Base-by-base conservation (phyloP, 2,113 vertebrate genomes). In the Bambusicola thoracicus region DNA sequence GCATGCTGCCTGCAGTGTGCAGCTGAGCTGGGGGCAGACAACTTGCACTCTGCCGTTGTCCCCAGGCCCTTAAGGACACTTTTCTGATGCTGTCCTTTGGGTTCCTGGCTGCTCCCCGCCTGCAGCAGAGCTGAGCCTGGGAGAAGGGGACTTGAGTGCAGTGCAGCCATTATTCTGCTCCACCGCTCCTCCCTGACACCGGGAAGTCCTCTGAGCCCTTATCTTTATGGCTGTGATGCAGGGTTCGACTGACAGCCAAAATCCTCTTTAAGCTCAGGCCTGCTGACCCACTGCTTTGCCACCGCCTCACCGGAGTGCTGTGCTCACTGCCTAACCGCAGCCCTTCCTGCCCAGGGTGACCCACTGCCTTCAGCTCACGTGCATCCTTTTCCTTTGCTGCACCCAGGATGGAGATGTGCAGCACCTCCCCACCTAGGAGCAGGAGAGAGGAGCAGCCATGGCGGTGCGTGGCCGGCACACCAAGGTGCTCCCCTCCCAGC, bases 401-500 rank as follows among this genome's bases (percentile, higher is more conserved):
- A 8, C 66, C 24, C 43, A 69, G 86, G 25, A 62, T 89, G 85
- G 48, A 38, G 84, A 10, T 44, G 85, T 29, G 43, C 12, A 38
- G 69, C 89, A 82, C 38, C 36, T 65, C 21, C 65, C 63, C 16
- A n/a, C 44, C 49, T 86, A 40, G 21, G 51, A 44, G 19, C 36
- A 48, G 17, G 34, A 92, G 89, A 11, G 46, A 75, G 19, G 9
- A 58, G 55, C 18, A 41, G 32, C 79, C 69, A 79, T 94, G 81
- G 88, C 94, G 0, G 4, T 4, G 4, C 16, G 46, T 1, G 88
- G 80, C 46, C 59, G 21, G 4, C 14, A 25, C 2, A 6, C 29
- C 40, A 65, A 87, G 49, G 96, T 96, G 81, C 95, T 96, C 46
- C 72, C 95, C 30, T 87, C 44, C 0, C 67, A 91, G 5, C 80